A percentile compares a stretch with the other conserved stretches of the same genome.
These are phyloP conservation scores for Dugesia japonica DNA, from an alignment of 2,888 invertebrate species.

Conservation along the genomic window DNA sequence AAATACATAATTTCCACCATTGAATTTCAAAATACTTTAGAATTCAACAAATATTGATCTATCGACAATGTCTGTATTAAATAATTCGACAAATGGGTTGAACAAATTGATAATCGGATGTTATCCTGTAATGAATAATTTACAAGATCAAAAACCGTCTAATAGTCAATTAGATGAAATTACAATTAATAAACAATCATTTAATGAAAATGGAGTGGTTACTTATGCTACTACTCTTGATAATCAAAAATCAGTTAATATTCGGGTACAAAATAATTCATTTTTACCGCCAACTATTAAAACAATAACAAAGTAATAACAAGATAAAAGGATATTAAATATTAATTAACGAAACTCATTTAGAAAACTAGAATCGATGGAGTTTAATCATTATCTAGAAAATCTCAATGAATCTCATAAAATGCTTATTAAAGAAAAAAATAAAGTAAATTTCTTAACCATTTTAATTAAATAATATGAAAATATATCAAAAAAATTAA, in stretches of 20 bases:
- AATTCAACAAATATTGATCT: not conserved
- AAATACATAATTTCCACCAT: too few species aligned
- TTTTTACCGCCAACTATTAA: not conserved
- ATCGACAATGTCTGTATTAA: not conserved
- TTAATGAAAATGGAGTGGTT: not conserved
- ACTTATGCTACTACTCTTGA: not conserved
- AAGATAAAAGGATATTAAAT: not conserved
- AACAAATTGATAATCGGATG: conserved; percentile 6
- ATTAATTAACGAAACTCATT: not conserved
- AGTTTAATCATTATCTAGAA: conserved; percentile 9
- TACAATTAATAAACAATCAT: not conserved
- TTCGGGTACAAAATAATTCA: not conserved
- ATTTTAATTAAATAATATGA: too few species aligned
- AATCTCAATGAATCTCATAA: conserved; percentile 3
- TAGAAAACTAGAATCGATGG: not conserved
- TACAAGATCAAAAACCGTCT: not conserved
- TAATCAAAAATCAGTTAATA: not conserved
- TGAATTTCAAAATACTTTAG: too few species aligned
- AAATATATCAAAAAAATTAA: too few species aligned
- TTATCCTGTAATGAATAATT: not conserved
- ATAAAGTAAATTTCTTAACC: not conserved
- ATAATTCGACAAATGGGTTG: not conserved
- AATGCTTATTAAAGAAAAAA: conserved; percentile 9
- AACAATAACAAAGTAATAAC: not conserved
- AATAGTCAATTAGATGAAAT: not conserved